Evolutionary conservation across 2,888 invertebrate genomes (phyloP), one percentile per base, ranked within the genome.

Genomic region (Melinaea menophilus): DNA sequence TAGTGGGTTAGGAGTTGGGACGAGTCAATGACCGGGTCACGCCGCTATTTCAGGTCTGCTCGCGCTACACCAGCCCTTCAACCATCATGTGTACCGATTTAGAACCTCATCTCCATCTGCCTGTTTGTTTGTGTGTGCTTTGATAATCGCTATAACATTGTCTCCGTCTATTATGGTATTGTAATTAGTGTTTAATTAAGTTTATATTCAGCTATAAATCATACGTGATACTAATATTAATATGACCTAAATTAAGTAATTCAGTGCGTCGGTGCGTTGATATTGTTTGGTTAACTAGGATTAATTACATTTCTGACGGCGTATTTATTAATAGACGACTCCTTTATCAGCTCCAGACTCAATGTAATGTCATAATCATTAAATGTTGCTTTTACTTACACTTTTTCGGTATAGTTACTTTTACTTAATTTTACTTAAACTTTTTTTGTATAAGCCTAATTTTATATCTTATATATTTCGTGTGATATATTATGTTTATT

Each of bases 11-110:
- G 90, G 89, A 88, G 22, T 22, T 85, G 86, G 88, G 85, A 84
- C 86, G 85, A 90, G 90, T 90, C 90, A 90, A 90, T 82, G 90
- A 88, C 90, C 90, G 90, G 90, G 90, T 90, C 90, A 89, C 84
- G 80, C 78, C 79, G 85, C 86, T 90, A 90, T 90, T 90, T 90
- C 82, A 80, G 88, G 86, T 79, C 81, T 73, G 79, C 80, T 80
- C 77, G 75, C 75, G 72, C 73, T 76, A 72, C 83, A 71, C 73
- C 80, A 79, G 82, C 82, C 81, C 80, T 81, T 80, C 78, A 77
- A 84, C 82, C 84, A 84, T 84, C 84, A 82, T 75, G 79, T 78
- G 70, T 75, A 79, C 83, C 85, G 81, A 87, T 86, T 88, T 84
- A 84, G 81, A 51, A 51, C 51, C 31, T 4, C 46, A n/a, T 46